Base-by-base conservation (phyloP, 1,140 invertebrate species). In the Ips nitidus region DNA sequence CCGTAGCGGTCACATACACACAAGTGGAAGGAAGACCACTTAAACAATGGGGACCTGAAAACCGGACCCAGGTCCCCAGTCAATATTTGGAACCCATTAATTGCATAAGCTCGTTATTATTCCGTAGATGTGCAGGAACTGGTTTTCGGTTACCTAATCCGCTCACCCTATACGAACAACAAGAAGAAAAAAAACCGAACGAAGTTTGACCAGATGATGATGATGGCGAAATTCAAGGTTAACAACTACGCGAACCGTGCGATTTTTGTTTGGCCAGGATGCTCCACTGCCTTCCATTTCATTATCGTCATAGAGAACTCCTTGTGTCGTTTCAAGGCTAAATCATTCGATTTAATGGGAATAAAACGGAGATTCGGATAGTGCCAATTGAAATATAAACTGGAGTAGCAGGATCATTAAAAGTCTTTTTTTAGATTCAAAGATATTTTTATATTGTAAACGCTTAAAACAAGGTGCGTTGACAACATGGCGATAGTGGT, bases 241-340 rank as follows among this genome's bases (percentile, higher is more conserved):
- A 70, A 63, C 68, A 22, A 64, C 50, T 57, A 70, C 52, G 41
- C 37, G 63, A 62, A 68, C 4, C 57, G 66, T 47, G 43, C 47
- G 7, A 61, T 69, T 61, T 22, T n/a, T 41, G 2, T 22, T 47
- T 39, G 41, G 38, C 4, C 50, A 41, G 43, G 59, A 64, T 70
- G 68, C 61, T 64, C 68, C 59, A 70, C 68, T 70, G 68, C 60
- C 68, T 70, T 60, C 68, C 60, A 70, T 70, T 70, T 70, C 55
- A 69, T 52, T 52, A 52, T 61, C 40, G 43, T 39, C 42, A 40
- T 53, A 38, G 4, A 66, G 39, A 47, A 40, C 64, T 36, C 55
- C 41, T 42, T 47, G 57, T 61, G 22, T 4, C 4, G 50, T 5
- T 50, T 61, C 43, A 69, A 69, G 66, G 66, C 61, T 60, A 52